Evolutionary conservation across 2,113 vertebrate species (phyloP).

Genomic region (Clarias batrachus): DNA sequence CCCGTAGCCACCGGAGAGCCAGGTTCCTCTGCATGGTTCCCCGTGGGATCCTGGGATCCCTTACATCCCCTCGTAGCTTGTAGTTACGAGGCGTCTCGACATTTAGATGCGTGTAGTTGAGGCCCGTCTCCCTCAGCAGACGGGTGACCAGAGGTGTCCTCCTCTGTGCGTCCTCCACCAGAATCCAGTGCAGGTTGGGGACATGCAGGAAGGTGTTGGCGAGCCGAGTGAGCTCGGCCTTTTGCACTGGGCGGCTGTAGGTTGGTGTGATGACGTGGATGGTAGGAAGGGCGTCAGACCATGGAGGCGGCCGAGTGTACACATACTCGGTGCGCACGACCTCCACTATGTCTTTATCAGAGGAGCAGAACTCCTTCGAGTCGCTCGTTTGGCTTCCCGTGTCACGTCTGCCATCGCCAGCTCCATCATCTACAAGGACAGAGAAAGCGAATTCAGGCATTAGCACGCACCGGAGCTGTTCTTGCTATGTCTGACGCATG

Average conservation of each 20-base stretch:
- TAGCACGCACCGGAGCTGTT: slow-evolving; percentile 66
- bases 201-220: slow-evolving; percentile 95
- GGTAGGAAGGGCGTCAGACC: slow-evolving; percentile 94
- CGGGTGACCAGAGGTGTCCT: slow-evolving; percentile 85
- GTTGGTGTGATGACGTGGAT: slow-evolving; percentile 97
- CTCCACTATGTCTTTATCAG: slow-evolving; percentile 96
- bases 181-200: slow-evolving; percentile 97
- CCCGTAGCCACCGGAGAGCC: slow-evolving; percentile 91
- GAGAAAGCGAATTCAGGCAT: slow-evolving; percentile 65
- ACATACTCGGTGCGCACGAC: slow-evolving; percentile 98
- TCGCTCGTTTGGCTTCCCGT: slow-evolving; percentile 75
- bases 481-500: slow-evolving; percentile 66
- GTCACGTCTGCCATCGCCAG: slow-evolving; percentile 78
- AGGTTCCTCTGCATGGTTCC: slow-evolving; percentile 99
- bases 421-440: slow-evolving; percentile 83
- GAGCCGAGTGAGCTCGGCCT: slow-evolving; percentile 92
- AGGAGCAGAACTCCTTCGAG: slow-evolving; percentile 95
- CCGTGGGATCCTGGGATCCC: slow-evolving; percentile 90
- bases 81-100: slow-evolving; percentile 97
- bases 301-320: slow-evolving; percentile 80
- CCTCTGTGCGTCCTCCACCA: slow-evolving; percentile 93
- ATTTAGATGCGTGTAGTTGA: slow-evolving; percentile 98
- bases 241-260: slow-evolving; percentile 95
- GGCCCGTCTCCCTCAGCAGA: slow-evolving; percentile 88
- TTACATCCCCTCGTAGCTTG: slow-evolving; percentile 88